Base-by-base conservation (phyloP, 2,888 invertebrate species). In the Scaptodrosophila latifasciaeformis region DNA sequence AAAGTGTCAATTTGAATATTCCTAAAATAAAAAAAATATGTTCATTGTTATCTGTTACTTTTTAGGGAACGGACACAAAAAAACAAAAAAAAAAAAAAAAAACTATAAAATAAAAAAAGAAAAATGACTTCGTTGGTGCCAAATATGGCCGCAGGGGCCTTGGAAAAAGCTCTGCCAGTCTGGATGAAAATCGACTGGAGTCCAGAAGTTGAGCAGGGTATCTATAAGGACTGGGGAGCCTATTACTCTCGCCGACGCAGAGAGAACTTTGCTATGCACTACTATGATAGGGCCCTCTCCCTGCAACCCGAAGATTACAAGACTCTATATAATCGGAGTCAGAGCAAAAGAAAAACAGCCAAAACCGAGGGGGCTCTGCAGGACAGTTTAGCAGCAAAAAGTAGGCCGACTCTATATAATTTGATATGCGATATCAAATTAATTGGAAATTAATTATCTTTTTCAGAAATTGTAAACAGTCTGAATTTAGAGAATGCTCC, bases 171-270 rank as follows among this genome's bases (percentile, higher is more conserved):
- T 5, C 13, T 71, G 10, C 66, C 67, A 31, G 59, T 65, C 45
- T 84, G 83, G 83, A 52, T 72, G 48, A 75, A 70, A 27, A 59
- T 84, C 15, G 78, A 77, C 12, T 81, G 84, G 71, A 72, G 67
- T 21, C 68, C 78, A 1, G 82, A 84, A 34, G 75, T 80, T 12
- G 72, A 81, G 44, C 81, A 76, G 59, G 48, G 72, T 12, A 80
- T 85, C 31, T 85, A 83, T 43, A 79, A 80, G 4, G 84, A 85
- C 56, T 85, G 84, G 84, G 84, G 83, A 3, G 64, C 78, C 2
- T 82, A 79, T 45, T 85, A 82, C 49, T 78, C 79, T 0, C 70
- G 66, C 12, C 77, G 79, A 37, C 81, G 81, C 15, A 74, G 82
- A 24, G 62, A 82, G 34, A 76, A 77, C 19, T 72, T 74, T 29